phyloP scores from a whole-genome alignment of 2,797 vertebrate genomes.

The Euthynnus affinis region DNA sequence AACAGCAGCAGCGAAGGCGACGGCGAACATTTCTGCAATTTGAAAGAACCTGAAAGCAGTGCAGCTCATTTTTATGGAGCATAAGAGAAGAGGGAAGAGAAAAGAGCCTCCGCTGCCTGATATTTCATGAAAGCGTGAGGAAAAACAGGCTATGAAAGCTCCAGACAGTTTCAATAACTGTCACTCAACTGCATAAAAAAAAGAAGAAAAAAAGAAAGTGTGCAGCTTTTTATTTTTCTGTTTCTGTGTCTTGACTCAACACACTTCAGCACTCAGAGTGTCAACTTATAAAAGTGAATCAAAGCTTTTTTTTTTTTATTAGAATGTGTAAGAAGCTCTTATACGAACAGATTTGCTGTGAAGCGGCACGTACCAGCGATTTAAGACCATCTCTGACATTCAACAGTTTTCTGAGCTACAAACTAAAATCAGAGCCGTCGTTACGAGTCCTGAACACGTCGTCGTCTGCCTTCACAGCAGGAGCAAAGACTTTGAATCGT shows the following conservation, averaged over 20 bases:
- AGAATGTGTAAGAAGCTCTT: too few relatives aligned
- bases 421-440: too few relatives aligned
- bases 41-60: neutral
- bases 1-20: conserved; percentile 14
- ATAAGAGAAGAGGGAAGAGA: neutral
- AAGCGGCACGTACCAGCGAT: too few relatives aligned
- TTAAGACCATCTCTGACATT: too few relatives aligned
- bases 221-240: neutral
- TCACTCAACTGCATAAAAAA: conserved; percentile 20
- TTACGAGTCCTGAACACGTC: too few relatives aligned
- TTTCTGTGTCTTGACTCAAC: neutral
- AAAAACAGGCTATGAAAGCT: conserved; percentile 10
- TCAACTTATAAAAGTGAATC: too few relatives aligned
- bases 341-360: too few relatives aligned
- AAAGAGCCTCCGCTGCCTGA: conserved; percentile 13
- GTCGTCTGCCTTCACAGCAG: too few relatives aligned
- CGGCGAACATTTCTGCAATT: neutral
- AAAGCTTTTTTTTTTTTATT: too few relatives aligned
- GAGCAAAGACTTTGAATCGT: too few relatives aligned
- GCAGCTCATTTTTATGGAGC: neutral
- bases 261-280: neutral
- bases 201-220: too few relatives aligned
- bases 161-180: conserved; percentile 30
- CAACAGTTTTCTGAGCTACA: too few relatives aligned
- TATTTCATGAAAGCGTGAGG: conserved; percentile 25